These are phyloP conservation scores for Planococcus citri DNA, from an alignment of 1,140 invertebrate genomes.

Conservation along the genomic window DNA sequence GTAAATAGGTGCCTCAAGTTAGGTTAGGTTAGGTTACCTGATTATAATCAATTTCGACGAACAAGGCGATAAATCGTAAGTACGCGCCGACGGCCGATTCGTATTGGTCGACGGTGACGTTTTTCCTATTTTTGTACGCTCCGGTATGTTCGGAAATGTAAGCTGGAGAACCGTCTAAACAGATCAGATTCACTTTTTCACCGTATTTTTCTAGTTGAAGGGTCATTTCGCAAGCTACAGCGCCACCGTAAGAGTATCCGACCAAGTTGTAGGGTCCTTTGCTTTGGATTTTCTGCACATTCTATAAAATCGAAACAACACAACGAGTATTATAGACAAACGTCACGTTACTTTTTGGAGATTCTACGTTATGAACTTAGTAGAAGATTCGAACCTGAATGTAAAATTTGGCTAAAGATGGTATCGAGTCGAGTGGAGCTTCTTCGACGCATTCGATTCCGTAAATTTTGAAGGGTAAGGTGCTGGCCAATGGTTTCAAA, in stretches of 20 bases:
- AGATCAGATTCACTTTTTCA: constrained; percentile 50
- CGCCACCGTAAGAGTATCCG: constrained; percentile 89
- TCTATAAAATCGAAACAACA: constrained; percentile 54
- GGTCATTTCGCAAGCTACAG: constrained; percentile 87
- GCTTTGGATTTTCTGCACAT: constrained; percentile 60
- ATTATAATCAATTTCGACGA: constrained; percentile 58
- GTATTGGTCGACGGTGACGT: constrained; percentile 32
- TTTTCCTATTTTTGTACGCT: constrained; percentile 43
- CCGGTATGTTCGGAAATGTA: constrained; percentile 70
- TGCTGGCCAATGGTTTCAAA: constrained; percentile 51
- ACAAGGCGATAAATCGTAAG: constrained; percentile 66
- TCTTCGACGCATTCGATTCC: constrained; percentile 75
- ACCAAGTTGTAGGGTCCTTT: constrained; percentile 71
- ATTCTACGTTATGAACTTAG: too few relatives aligned
- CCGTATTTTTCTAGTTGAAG: constrained; percentile 55
- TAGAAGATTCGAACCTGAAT: too few relatives aligned
- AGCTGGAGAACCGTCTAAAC: constrained; percentile 85
- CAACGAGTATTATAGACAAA: neutral
- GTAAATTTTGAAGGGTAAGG: constrained; percentile 64
- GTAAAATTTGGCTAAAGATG: constrained; percentile 65
- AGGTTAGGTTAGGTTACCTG: constrained; percentile 44
- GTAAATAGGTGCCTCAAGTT: too few relatives aligned
- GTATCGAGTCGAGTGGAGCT: constrained; percentile 58
- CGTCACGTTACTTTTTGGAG: neutral
- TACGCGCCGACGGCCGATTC: constrained; percentile 56